A percentile compares a stretch with the other conserved stretches of the same genome.
phyloP scores from a whole-genome alignment of 2,113 vertebrate species.

The Microcebus ravelobensis region DNA sequence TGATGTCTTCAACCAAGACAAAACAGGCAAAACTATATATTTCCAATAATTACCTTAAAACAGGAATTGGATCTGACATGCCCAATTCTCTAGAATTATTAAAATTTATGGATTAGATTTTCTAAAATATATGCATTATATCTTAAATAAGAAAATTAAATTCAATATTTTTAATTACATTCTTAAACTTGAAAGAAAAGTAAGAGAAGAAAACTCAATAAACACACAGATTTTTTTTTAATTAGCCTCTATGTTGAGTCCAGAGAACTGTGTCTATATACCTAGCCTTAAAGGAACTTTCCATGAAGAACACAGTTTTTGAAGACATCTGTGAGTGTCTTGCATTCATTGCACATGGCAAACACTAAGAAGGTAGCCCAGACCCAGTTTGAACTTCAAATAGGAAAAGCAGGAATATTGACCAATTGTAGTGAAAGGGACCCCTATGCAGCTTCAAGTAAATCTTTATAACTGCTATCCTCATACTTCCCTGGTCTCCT shows the following conservation, averaged over 20 bases:
- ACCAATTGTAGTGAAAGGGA: background rate
- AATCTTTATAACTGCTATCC: background rate
- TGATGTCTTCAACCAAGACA: conserved; percentile 39
- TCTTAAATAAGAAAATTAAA: conserved; percentile 49
- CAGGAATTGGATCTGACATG: background rate
- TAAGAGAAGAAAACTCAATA: background rate
- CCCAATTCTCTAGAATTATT: conserved; percentile 30
- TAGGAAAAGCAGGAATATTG: conserved; percentile 25
- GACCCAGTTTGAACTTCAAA: background rate
- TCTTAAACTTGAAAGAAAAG: conserved; percentile 45
- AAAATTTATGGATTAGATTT: conserved; percentile 54
- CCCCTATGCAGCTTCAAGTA: background rate
- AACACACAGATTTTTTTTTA: background rate
- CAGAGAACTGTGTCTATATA: background rate
- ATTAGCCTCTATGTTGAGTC: background rate
- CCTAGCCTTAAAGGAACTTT: background rate
- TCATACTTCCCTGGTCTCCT: background rate
- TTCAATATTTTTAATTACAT: conserved; percentile 34
- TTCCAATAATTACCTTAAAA: conserved; percentile 50
- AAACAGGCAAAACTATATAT: conserved; percentile 30
- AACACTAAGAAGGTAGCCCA: background rate
- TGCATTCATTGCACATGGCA: background rate
- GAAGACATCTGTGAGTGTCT: background rate
- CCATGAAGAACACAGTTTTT: background rate
- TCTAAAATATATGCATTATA: background rate